A percentile compares a stretch with the other conserved stretches of the same genome.
These are phyloP conservation scores for Dryobotodes eremita DNA, from an alignment of 2,888 invertebrate species.

Conservation along the genomic window DNA sequence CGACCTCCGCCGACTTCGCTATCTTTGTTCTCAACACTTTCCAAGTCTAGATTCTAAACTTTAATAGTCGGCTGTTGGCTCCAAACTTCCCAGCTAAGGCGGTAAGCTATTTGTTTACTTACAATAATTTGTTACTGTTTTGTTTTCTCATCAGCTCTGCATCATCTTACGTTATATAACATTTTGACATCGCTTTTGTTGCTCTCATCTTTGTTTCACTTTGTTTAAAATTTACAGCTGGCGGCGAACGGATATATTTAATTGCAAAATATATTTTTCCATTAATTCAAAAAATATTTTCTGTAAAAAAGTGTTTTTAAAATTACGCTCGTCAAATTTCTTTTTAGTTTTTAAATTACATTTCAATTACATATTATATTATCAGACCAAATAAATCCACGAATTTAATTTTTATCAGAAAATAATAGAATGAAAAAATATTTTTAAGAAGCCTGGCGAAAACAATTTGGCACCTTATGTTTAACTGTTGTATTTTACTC, in stretches of 20 bases:
- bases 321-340: neutral
- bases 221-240: slow-evolving; percentile 63
- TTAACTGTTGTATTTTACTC: slow-evolving; percentile 29
- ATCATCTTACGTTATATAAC: slow-evolving; percentile 78
- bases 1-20: slow-evolving; percentile 61
- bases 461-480: slow-evolving; percentile 73
- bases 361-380: neutral
- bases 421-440: slow-evolving; percentile 1
- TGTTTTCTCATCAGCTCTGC: slow-evolving; percentile 70
- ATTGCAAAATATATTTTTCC: slow-evolving; percentile 16
- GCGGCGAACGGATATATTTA: slow-evolving; percentile 48
- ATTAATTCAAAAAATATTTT: neutral
- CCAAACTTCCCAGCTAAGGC: slow-evolving; percentile 74
- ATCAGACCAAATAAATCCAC: neutral
- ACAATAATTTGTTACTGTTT: slow-evolving; percentile 69
- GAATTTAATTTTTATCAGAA: neutral
- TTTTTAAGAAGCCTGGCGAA: slow-evolving; percentile 60
- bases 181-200: slow-evolving; percentile 69
- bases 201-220: slow-evolving; percentile 61
- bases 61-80: slow-evolving; percentile 69
- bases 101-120: slow-evolving; percentile 83
- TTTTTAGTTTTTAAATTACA: no score
- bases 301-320: slow-evolving; percentile 10
- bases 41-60: slow-evolving; percentile 71
- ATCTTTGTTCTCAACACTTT: slow-evolving; percentile 67